Conservation (phyloP, 2,797 vertebrate species). For the Chrysocyon brachyurus region DNA sequence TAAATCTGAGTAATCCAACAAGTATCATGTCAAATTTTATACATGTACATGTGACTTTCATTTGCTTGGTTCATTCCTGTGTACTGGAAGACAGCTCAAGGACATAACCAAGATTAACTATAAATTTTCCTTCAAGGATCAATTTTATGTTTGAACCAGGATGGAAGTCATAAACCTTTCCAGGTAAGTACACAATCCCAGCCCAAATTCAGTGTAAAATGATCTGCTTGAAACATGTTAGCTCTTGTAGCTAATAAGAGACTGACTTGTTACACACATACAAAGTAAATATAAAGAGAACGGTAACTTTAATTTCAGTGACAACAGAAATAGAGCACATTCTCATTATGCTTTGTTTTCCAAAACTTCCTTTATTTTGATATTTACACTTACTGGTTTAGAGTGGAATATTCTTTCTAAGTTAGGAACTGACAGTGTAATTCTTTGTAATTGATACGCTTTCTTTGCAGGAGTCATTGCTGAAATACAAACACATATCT, state of each 20-base stretch:
- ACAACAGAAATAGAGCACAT: constrained; percentile 55
- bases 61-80: not conserved
- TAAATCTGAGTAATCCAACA: not conserved
- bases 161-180: constrained; percentile 59
- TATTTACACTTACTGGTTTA: constrained; percentile 83
- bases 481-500: constrained; percentile 75
- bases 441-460: constrained; percentile 85
- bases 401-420: constrained; percentile 80
- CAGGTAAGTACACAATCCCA: constrained; percentile 49
- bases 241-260: constrained; percentile 57
- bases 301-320: constrained; percentile 46
- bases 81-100: not conserved
- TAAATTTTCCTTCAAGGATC: constrained; percentile 64
- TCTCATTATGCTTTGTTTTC: constrained; percentile 38
- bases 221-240: constrained; percentile 62
- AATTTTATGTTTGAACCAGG: constrained; percentile 31
- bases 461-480: constrained; percentile 80
- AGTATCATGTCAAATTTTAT: not conserved
- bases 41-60: not conserved
- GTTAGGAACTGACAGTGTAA: constrained; percentile 86
- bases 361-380: constrained; percentile 76
- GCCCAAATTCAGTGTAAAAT: constrained; percentile 26
- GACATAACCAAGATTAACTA: not conserved
- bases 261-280: constrained; percentile 20
- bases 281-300: constrained; percentile 40